These are phyloP conservation scores for Umimayanthus kanabou DNA, from an alignment of 92 coral and sea anemone genomes.

Conservation along the genomic window DNA sequence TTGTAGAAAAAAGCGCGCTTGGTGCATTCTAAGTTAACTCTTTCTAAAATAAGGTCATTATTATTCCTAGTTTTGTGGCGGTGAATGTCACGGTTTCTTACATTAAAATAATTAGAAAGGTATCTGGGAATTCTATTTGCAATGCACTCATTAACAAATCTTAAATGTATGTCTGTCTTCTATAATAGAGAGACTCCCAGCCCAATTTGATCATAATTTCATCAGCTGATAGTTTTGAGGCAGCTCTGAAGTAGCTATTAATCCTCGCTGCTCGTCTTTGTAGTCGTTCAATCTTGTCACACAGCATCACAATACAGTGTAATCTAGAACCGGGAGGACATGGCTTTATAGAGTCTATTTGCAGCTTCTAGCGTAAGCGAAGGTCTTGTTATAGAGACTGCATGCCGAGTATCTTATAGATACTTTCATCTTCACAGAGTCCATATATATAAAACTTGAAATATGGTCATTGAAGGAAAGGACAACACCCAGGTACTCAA, in stretches of 20 bases:
- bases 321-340: no score
- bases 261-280: background rate
- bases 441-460: no score
- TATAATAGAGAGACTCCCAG: background rate
- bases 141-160: no score
- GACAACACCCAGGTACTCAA: no score
- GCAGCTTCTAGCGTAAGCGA: conserved; percentile 22
- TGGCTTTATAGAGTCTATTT: conserved; percentile 37
- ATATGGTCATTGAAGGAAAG: no score
- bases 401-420: no score
- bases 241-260: background rate
- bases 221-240: background rate
- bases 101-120: background rate
- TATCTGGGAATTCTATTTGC: conserved; percentile 9
- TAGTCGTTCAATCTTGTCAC: conserved; percentile 3
- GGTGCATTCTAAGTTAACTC: background rate
- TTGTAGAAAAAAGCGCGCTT: no score
- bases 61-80: no score
- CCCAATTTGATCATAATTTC: no score
- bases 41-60: no score
- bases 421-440: no score
- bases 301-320: no score
- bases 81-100: background rate
- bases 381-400: conserved; percentile 30
- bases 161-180: conserved; percentile 1